Evolutionary conservation across 2,888 invertebrate genomes (phyloP), one percentile per base, ranked within the genome.

Genomic region (Pandemis cinnamomeana): DNA sequence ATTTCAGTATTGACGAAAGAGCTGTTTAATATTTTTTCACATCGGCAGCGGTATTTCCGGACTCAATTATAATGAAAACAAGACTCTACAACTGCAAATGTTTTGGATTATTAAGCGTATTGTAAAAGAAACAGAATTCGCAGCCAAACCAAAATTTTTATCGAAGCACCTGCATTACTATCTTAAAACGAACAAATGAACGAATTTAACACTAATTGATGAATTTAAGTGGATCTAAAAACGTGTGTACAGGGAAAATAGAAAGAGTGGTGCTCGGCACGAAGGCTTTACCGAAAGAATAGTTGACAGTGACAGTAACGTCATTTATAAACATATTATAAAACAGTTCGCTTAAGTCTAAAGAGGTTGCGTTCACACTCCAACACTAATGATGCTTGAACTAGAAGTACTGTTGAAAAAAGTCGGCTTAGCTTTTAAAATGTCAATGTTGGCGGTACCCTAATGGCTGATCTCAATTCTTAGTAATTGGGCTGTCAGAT

Each of bases 401-500:
- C n/a, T 51, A n/a, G 6, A 44, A 44, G 44, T 8, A 44, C 6
- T 44, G 8, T 44, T 4, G 44, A 13, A 48, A 11, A n/a, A 53
- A 55, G 20, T 8, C 6, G 27, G 20, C 5, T 10, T 27, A 58
- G 8, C 58, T 58, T 58, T 58, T 10, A 58, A 58, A 58, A 7
- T 4, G 15, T 20, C 53, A 20, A 27, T 20, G 55, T 8, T n/a
- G 8, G 15, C 69, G 73, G 73, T 48, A 69, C 72, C 72, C 68
- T 63, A n/a, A 5, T 48, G 13, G 63, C 2, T 46, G 20, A n/a
- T 44, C 66, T 62, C 67, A 44, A 60, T 67, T 55, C 71, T 67
- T 66, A 55, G 60, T 79, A 78, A 79, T 79, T 79, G 79, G 77
- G 75, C 77, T 78, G 79, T 79, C 79, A 76, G 71, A 51, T 62